Base-by-base conservation (phyloP, 2,113 vertebrate genomes). In the Manacus vitellinus region DNA sequence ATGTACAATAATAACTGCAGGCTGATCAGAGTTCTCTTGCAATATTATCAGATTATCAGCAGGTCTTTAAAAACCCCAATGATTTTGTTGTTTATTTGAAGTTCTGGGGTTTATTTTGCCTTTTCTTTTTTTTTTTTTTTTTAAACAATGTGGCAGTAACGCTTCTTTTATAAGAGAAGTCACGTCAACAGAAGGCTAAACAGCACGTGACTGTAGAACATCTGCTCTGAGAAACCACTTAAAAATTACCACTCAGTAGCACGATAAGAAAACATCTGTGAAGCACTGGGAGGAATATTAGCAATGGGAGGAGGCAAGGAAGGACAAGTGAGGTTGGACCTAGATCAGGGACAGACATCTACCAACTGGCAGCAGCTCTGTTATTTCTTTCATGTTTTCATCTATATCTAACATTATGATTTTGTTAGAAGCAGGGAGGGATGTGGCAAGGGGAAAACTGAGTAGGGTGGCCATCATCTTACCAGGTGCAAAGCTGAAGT, bases 181-280 rank as follows among this genome's bases (percentile, higher is more conserved):
- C 86, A 80, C 39, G 19, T 70, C 84, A 89, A 72, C 82, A 91
- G 44, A 74, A 92, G 58, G 63, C 66, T 81, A 85, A 89, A 93
- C 47, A 91, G 54, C 58, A 84, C 5, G 10, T 78, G 96, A 52
- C 52, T 93, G 51, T 65, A 73, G 66, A 96, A 96, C 93, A 59
- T 87, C 94, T 94, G 94, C 88, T 92, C 54, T 90, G 55, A 90
- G 71, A 90, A 92, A 68, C 68, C 61, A 56, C 67, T 95, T 95
- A 91, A 95, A 95, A 88, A 93, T 89, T 92, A 94, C 87, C 14
- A 17, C 79, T 93, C 85, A 82, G 94, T 46, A 62, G 95, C 85
- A 89, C 47, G 86, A 93, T 91, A 93, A 96, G 82, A 94, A 95
- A 97, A 94, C 92, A 96, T 83, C 94, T 97, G 95, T 92, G 85